Conservation (phyloP, 2,888 invertebrate species). For the Melangyna quadrimaculata region DNA sequence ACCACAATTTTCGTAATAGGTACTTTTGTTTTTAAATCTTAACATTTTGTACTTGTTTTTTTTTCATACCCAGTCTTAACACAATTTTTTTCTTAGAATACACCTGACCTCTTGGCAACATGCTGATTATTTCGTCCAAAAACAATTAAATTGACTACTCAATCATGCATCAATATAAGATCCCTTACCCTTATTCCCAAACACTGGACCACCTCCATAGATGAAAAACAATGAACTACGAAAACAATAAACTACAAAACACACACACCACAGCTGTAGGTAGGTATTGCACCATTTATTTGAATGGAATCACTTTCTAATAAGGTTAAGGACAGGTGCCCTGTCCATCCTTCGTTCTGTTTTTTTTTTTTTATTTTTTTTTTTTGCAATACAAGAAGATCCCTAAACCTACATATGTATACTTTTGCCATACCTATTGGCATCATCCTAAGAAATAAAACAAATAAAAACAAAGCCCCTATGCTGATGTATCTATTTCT, state of each 20-base stretch:
- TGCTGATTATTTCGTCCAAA: constrained; percentile 48
- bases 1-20: too few species aligned
- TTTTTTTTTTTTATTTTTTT: not conserved
- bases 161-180: constrained; percentile 29
- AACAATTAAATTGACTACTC: constrained; percentile 42
- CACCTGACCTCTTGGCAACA: constrained; percentile 47
- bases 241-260: not conserved
- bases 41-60: not conserved
- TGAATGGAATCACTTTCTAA: constrained; percentile 57
- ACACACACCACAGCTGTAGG: constrained; percentile 36
- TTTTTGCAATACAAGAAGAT: constrained; percentile 7
- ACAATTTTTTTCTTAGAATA: not conserved
- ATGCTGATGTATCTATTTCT: constrained; percentile 18
- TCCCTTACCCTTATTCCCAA: constrained; percentile 18
- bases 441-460: not conserved
- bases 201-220: constrained; percentile 34
- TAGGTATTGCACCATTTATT: constrained; percentile 25
- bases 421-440: not conserved
- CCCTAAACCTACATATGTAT: not conserved
- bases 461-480: constrained; percentile 4
- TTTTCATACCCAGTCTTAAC: not conserved
- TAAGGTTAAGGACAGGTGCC: constrained; percentile 54
- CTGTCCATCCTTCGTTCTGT: constrained; percentile 11
- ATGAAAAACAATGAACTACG: constrained; percentile 36
- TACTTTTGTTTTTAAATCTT: too few species aligned